Evolutionary conservation across 2,797 vertebrate species (phyloP).

Genomic region (Hirundo rustica): DNA sequence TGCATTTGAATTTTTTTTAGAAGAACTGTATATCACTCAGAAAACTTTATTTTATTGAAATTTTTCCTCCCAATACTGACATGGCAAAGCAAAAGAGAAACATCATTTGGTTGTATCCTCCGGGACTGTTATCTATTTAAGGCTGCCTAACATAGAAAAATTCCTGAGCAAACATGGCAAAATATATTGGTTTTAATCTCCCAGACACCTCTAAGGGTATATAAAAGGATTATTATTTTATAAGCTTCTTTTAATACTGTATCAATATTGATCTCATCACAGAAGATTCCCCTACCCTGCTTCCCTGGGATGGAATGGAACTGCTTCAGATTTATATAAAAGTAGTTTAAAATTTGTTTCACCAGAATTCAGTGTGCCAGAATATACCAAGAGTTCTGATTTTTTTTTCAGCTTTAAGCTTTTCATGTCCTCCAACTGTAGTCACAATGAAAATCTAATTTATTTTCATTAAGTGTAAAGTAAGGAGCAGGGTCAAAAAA

Average conservation of each 20-base stretch:
- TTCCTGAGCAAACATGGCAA: slow-evolving; percentile 32
- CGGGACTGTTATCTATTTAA: slow-evolving; percentile 35
- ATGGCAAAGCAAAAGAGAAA: neutral
- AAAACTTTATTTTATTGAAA: neutral
- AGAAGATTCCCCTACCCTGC: neutral
- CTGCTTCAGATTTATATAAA: neutral
- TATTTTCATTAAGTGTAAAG: slow-evolving; percentile 4
- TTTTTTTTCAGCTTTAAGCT: neutral
- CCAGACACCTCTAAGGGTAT: slow-evolving; percentile 8
- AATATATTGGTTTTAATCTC: slow-evolving; percentile 43
- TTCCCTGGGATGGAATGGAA: neutral
- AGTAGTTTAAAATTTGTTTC: neutral
- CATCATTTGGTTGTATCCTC: neutral
- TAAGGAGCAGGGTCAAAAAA: neutral
- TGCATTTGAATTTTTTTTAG: neutral
- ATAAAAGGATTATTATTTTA: slow-evolving; percentile 44
- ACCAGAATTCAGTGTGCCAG: neutral
- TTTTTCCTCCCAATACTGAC: neutral
- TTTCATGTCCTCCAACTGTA: neutral
- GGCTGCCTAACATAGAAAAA: neutral
- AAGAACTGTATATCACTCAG: neutral
- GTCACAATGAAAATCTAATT: slow-evolving; percentile 13
- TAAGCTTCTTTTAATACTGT: slow-evolving; percentile 32
- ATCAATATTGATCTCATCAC: slow-evolving; percentile 46
- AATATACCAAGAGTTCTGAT: neutral